These are phyloP conservation scores for Aphaenogaster floridana DNA, from an alignment of 1,140 invertebrate genomes.

Conservation along the genomic window DNA sequence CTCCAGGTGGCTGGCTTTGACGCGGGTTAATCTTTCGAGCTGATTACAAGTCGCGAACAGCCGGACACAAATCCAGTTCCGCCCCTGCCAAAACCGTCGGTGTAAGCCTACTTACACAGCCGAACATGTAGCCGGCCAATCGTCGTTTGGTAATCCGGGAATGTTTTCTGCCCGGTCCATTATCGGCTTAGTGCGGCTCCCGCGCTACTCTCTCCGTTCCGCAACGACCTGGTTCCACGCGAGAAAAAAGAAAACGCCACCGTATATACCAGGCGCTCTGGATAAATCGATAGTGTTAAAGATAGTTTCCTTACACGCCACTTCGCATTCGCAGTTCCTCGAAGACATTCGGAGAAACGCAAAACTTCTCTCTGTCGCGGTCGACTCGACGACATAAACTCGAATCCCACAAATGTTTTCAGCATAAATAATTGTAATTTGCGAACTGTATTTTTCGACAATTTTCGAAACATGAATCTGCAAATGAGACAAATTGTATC, in stretches of 20 bases:
- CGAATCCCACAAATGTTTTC: neutral
- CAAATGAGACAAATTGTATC: neutral
- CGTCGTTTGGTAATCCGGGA: constrained; percentile 75
- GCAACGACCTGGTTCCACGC: constrained; percentile 39
- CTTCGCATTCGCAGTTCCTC: constrained; percentile 36
- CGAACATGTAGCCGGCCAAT: constrained; percentile 67
- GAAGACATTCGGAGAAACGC: neutral
- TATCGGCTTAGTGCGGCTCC: constrained; percentile 74
- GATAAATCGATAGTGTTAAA: constrained; percentile 59
- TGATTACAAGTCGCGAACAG: constrained; percentile 73
- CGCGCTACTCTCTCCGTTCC: constrained; percentile 35
- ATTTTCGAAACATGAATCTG: neutral
- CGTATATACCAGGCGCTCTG: neutral
- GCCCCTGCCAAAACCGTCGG: constrained; percentile 54
- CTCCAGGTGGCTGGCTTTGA: constrained; percentile 20
- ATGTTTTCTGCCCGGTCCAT: constrained; percentile 76
- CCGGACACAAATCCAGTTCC: constrained; percentile 61
- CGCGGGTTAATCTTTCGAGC: constrained; percentile 74
- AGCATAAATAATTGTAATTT: constrained; percentile 1
- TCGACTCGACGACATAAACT: neutral
- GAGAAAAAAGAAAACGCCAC: constrained; percentile 31
- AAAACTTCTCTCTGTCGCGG: neutral
- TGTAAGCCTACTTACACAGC: constrained; percentile 78
- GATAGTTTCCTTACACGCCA: constrained; percentile 48
- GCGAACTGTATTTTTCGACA: neutral